These are phyloP conservation scores for Trichomalopsis sarcophagae DNA, from an alignment of 1,140 invertebrate species.

Conservation along the genomic window DNA sequence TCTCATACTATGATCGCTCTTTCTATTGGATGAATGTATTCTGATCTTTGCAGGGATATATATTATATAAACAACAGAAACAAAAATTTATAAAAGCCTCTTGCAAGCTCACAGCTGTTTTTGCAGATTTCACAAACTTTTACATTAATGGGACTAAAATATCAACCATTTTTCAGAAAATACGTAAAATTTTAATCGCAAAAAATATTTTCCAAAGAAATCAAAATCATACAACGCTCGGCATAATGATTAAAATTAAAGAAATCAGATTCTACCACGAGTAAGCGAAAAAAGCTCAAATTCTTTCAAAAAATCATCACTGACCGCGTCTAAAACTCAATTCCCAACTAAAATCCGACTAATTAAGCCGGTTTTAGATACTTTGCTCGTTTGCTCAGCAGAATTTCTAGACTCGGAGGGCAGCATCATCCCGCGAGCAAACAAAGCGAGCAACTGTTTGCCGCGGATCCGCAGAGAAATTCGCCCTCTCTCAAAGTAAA, in stretches of 20 bases:
- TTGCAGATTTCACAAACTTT: no score
- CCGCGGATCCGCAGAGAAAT: not conserved
- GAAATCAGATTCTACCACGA: not conserved
- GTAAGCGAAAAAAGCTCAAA: not conserved
- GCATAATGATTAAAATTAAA: not conserved
- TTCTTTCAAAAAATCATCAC: not conserved
- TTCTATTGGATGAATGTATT: no score
- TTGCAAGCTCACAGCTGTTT: no score
- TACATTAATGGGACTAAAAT: not conserved
- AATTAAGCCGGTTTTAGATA: conserved; percentile 26
- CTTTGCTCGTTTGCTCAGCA: conserved; percentile 2
- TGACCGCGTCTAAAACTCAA: conserved; percentile 7
- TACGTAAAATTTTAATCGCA: no score
- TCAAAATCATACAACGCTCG: no score
- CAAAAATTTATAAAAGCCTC: no score
- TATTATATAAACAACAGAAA: no score
- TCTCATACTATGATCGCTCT: no score
- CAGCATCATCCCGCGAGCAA: not conserved
- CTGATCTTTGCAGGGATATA: no score
- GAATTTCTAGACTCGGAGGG: conserved; percentile 9
- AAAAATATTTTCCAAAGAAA: no score
- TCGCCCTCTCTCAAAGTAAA: conserved; percentile 8
- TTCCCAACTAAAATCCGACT: conserved; percentile 15
- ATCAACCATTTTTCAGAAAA: no score
- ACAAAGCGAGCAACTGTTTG: conserved; percentile 20